Base-by-base conservation (phyloP, 2,113 vertebrate species). In the Stegastes partitus region DNA sequence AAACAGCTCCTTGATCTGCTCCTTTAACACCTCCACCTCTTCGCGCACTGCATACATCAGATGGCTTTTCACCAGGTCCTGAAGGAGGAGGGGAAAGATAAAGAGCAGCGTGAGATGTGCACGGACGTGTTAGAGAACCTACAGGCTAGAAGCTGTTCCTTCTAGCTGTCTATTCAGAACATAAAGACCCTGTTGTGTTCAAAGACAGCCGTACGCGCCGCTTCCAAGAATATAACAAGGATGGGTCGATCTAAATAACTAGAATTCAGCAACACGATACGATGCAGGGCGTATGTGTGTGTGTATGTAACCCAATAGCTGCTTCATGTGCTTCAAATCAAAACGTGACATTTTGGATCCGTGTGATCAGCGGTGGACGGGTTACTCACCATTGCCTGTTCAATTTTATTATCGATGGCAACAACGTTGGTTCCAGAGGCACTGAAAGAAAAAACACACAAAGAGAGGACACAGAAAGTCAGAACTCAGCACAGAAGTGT, bases 11-110 rank as follows among this genome's bases (percentile, higher is more conserved):
- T 99, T 99, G 94, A 99, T 99, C 96, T 99, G 98, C 94, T 99
- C 98, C 95, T 99, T 99, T 93, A 99, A 91, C 87, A 99, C 98
- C 96, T 99, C 98, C 93, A 99, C 98, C 93, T 99, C 98, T 93
- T 99, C 98, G 50, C 98, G 96, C 82, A 99, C 98, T 51, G 98
- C 98, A 26, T 99, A 99, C 98, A 99, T 99, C 94, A 99, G 94
- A 96, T 99, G 97, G 96, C 98, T 99, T 96, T 99, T 99, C 93
- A 99, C 98, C 90, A 99, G 94, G 95, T 99, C 98, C 98, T 99
- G 95, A 21, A 26, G 65, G 83, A 72, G 72, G 51, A 18, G 9
- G 47, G 53, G 57, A 10, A 14, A 14, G 3, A 14, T 47, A 4
- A n/a, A n/a, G 47, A 21, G 47, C 16, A 50, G 47, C 15, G 39